A percentile compares a stretch with the other conserved stretches of the same genome.
phyloP scores from a whole-genome alignment of 2,113 vertebrate species.

The Ivindomyrus marchei region DNA sequence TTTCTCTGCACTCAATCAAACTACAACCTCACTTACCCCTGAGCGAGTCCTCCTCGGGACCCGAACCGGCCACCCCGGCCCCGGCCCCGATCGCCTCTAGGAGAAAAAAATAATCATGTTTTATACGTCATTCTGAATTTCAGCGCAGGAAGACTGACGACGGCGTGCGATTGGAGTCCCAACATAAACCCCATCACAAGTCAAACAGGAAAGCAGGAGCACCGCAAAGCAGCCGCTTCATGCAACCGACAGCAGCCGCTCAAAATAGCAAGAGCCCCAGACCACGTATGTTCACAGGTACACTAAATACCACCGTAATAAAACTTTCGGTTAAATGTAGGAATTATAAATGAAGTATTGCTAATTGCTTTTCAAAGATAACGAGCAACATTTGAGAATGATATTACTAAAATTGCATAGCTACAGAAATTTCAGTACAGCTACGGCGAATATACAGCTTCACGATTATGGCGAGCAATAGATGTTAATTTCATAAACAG shows the following conservation, averaged over 20 bases:
- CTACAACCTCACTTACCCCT: conserved; percentile 65
- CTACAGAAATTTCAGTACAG: background rate
- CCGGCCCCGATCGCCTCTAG: conserved; percentile 82
- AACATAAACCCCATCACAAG: background rate
- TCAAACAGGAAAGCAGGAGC: background rate
- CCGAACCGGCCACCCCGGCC: conserved; percentile 84
- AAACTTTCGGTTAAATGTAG: background rate
- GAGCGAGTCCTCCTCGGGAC: conserved; percentile 75
- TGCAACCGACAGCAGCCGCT: background rate
- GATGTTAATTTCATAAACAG: background rate
- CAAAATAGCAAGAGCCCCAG: background rate
- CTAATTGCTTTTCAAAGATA: background rate
- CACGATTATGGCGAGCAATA: background rate
- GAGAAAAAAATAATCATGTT: conserved; percentile 25
- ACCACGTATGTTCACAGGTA: background rate
- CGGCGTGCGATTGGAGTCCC: background rate
- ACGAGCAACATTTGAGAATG: background rate
- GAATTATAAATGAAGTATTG: background rate
- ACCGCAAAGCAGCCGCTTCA: background rate
- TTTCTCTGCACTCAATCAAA: background rate
- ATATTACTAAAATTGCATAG: background rate
- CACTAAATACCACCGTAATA: background rate
- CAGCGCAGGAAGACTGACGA: background rate
- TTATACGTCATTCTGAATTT: background rate
- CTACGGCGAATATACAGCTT: background rate